These are phyloP conservation scores for Lordiphosa fenestrarum DNA, from an alignment of 2,888 invertebrate species.

Conservation along the genomic window DNA sequence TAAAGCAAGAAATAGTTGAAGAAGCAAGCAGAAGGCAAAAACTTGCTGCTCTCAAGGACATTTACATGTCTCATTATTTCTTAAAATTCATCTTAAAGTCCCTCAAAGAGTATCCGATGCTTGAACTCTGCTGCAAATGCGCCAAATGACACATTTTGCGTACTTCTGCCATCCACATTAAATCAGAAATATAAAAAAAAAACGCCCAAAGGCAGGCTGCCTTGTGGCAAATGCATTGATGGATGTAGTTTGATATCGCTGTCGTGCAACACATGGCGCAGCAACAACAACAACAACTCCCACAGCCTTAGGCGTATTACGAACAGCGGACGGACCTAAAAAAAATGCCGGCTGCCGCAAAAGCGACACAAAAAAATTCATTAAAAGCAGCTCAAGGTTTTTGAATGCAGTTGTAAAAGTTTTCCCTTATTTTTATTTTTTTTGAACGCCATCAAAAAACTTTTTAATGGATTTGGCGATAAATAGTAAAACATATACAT, in stretches of 20 bases:
- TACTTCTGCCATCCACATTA: constrained; percentile 5
- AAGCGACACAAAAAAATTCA: constrained; percentile 31
- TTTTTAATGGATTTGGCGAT: constrained; percentile 23
- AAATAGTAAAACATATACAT: too few species aligned
- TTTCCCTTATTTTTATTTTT: background rate
- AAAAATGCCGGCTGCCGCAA: constrained; percentile 13
- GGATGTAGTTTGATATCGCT: constrained; percentile 29
- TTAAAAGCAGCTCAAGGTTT: constrained; percentile 43
- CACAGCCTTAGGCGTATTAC: constrained; percentile 36
- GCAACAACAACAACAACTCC: constrained; percentile 35
- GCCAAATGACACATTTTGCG: constrained; percentile 5
- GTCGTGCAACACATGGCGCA: constrained; percentile 63
- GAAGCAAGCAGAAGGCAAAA: constrained; percentile 20
- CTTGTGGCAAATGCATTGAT: constrained; percentile 60
- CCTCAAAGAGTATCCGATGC: background rate
- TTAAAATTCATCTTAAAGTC: constrained; percentile 4
- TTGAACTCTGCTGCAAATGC: constrained; percentile 2
- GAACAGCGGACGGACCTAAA: constrained; percentile 16
- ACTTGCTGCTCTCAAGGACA: constrained; percentile 65
- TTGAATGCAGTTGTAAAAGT: constrained; percentile 25
- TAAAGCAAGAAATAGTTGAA: constrained; percentile 12
- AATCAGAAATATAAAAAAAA: background rate
- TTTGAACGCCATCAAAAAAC: constrained; percentile 16
- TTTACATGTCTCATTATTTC: constrained; percentile 64
- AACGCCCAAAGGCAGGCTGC: constrained; percentile 15